A percentile compares a stretch with the other conserved stretches of the same genome.
Conservation (phyloP, 1,140 invertebrate species). For the Campoletis sonorensis region DNA sequence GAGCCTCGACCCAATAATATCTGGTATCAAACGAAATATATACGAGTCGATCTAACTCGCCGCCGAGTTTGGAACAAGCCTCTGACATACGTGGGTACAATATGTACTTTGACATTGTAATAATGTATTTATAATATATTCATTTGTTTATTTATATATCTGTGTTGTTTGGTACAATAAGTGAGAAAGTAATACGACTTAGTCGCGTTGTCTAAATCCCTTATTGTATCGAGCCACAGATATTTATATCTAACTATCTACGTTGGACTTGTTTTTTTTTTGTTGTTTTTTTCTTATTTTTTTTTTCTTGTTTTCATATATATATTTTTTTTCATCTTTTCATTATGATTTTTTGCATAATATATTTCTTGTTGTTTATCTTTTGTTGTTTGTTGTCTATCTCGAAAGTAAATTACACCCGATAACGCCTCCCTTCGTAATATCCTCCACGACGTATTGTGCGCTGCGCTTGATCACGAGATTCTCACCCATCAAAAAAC, state of each 20-base stretch:
- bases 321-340: not conserved
- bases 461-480: slow-evolving; percentile 50
- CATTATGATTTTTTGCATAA: slow-evolving; percentile 1
- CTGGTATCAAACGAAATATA: slow-evolving; percentile 12
- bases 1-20: not conserved
- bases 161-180: no score
- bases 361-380: slow-evolving; percentile 20
- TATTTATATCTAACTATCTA: slow-evolving; percentile 50
- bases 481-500: slow-evolving; percentile 29
- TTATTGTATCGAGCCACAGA: slow-evolving; percentile 2
- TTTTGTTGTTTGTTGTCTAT: slow-evolving; percentile 36
- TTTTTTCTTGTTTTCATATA: no score
- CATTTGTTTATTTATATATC: slow-evolving; percentile 10
- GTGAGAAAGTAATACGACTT: no score
- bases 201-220: not conserved
- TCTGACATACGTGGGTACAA: slow-evolving; percentile 40
- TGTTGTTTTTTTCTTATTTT: no score
- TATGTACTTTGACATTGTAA: slow-evolving; percentile 52
- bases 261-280: slow-evolving; percentile 47
- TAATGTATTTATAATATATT: slow-evolving; percentile 47
- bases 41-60: slow-evolving; percentile 5
- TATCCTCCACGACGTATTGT: slow-evolving; percentile 45
- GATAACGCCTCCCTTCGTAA: slow-evolving; percentile 18
- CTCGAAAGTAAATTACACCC: slow-evolving; percentile 33
- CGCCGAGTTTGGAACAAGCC: slow-evolving; percentile 17